These are phyloP conservation scores for Leucoma salicis DNA, from an alignment of 2,888 invertebrate genomes.

Conservation along the genomic window DNA sequence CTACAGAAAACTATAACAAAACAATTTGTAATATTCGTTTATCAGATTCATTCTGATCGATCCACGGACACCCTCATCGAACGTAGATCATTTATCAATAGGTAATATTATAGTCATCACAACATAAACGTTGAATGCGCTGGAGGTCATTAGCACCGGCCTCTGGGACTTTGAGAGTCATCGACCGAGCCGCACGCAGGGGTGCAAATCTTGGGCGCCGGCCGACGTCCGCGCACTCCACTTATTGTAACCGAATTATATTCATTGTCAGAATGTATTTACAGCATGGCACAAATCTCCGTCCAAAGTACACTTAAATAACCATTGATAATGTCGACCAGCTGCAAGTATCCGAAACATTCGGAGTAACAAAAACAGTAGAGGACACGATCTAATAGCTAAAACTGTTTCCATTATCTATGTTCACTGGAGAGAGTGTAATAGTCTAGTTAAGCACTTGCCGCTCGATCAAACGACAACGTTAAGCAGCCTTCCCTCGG, in stretches of 20 bases:
- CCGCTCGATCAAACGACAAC: too few relatives aligned
- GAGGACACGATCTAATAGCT: too few relatives aligned
- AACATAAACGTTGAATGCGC: constrained; percentile 45
- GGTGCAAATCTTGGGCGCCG: constrained; percentile 42
- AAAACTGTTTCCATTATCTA: too few relatives aligned
- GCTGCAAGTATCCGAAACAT: too few relatives aligned
- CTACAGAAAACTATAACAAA: too few relatives aligned
- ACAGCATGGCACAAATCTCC: constrained; percentile 14
- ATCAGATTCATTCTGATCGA: neutral
- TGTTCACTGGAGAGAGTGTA: too few relatives aligned
- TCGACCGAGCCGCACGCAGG: constrained; percentile 66
- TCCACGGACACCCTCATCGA: constrained; percentile 1
- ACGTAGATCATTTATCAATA: constrained; percentile 14
- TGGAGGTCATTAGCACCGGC: constrained; percentile 66
- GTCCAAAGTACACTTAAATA: constrained; percentile 28
- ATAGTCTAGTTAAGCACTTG: too few relatives aligned
- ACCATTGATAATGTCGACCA: too few relatives aligned
- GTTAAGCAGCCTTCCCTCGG: too few relatives aligned
- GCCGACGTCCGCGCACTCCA: constrained; percentile 37
- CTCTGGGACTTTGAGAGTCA: constrained; percentile 61
- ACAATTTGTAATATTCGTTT: too few relatives aligned
- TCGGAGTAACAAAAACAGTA: too few relatives aligned
- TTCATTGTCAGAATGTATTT: constrained; percentile 19
- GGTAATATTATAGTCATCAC: constrained; percentile 49
- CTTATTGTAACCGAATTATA: constrained; percentile 25